Evolutionary conservation across 2,113 vertebrate genomes (phyloP).

Genomic region (Limanda limanda): DNA sequence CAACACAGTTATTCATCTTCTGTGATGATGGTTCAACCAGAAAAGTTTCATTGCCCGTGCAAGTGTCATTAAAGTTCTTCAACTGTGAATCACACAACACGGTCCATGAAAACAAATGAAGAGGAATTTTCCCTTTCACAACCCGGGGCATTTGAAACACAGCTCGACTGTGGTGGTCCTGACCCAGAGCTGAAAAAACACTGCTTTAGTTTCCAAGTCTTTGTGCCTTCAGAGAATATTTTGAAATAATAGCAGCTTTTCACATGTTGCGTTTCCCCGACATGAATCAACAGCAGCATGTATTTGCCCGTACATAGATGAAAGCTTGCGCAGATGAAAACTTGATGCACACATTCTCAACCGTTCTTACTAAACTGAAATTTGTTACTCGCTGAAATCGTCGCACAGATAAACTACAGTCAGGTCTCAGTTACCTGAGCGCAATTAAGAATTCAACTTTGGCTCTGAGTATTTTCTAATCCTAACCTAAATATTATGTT

Average conservation of each 20-base stretch:
- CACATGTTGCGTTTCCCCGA: neutral
- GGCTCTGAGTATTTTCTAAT: slow-evolving; percentile 60
- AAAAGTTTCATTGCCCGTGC: too few species aligned
- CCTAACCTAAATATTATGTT: slow-evolving; percentile 73
- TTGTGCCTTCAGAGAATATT: neutral
- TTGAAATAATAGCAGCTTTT: neutral
- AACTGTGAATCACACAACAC: neutral
- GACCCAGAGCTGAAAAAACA: neutral
- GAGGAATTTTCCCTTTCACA: too few species aligned
- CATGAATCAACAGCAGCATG: neutral
- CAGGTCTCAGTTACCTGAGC: slow-evolving; percentile 43
- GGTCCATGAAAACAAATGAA: neutral
- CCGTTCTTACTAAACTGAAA: slow-evolving; percentile 17
- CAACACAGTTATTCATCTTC: too few species aligned
- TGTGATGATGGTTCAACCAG: too few species aligned
- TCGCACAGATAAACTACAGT: neutral
- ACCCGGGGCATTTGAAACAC: neutral
- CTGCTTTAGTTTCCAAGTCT: too few species aligned
- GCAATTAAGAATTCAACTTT: slow-evolving; percentile 55
- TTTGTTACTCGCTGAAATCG: slow-evolving; percentile 26
- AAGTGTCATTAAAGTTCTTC: neutral
- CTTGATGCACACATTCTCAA: neutral
- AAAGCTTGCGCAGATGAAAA: slow-evolving; percentile 9
- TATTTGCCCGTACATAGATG: neutral
- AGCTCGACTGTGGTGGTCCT: neutral